Conservation (phyloP, 2,113 vertebrate genomes). For the Eolophus roseicapilla region DNA sequence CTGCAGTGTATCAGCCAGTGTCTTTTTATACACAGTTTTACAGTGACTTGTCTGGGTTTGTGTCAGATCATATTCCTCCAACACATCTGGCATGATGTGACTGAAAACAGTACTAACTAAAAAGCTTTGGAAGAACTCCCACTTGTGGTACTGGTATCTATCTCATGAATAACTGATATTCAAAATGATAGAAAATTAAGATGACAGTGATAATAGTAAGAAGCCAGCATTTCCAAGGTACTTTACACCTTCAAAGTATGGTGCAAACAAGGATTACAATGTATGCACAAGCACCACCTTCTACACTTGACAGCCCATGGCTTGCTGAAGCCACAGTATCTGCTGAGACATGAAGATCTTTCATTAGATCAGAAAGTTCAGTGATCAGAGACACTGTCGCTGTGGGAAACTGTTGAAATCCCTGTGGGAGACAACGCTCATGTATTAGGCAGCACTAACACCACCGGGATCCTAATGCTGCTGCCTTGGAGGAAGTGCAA, state of each 20-base stretch:
- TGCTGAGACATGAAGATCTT: constrained; percentile 3
- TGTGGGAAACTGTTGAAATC: neutral
- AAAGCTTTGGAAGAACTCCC: neutral
- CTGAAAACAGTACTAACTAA: neutral
- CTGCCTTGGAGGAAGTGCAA: neutral
- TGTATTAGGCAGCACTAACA: neutral
- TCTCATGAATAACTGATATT: neutral
- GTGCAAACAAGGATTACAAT: neutral
- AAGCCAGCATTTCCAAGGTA: neutral
- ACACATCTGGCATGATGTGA: neutral
- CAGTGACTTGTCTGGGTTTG: neutral
- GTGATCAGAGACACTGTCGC: neutral
- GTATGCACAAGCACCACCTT: neutral
- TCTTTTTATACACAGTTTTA: neutral
- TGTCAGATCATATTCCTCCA: neutral
- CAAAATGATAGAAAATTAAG: neutral
- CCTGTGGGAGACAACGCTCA: neutral
- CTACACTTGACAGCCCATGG: neutral
- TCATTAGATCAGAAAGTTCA: neutral
- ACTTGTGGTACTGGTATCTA: neutral
- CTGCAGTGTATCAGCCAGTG: neutral
- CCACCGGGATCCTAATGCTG: fast-evolving
- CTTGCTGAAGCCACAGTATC: neutral
- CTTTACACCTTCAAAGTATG: neutral
- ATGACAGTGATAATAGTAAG: neutral